Evolutionary conservation across 1,140 invertebrate genomes (phyloP), one percentile per base, ranked within the genome.

Genomic region (Uloborus diversus): DNA sequence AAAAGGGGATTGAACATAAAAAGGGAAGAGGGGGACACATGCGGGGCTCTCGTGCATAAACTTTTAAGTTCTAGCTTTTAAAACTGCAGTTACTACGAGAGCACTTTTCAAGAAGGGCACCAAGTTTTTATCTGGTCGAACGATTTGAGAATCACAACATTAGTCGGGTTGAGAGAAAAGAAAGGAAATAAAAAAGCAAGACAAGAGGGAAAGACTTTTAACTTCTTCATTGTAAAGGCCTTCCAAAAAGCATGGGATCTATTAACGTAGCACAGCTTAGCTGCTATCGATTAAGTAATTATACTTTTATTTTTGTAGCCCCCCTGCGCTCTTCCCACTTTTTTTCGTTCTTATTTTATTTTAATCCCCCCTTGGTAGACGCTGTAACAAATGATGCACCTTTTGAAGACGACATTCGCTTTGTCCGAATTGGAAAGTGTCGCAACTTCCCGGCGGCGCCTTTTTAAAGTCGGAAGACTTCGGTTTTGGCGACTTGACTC

Each of bases 261-360:
- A 42, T 75, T 62, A n/a, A 64, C 59, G 57, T 51, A 75, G 64
- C 57, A 64, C 23, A 75, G 57, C 42, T 75, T 75, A 75, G 71
- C 59, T 75, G 35, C 27, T 75, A 75, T 75, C 71, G 71, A 75
- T 75, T 75, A 75, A 64, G 71, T 75, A 75, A 75, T 75, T 75
- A 75, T 59, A 75, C 71, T 75, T 75, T 75, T 75, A 75, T 75
- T 75, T 75, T 75, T 62, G 20, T 23, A 51, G 49, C 20, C 25
- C 51, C 11, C 1, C n/a, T 61, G 14, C 28, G 11, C 53, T 57
- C 51, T 20, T 1, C 32, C 17, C 30, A 1, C 32, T 62, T 17
- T 33, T 33, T 37, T 59, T 61, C 61, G 17, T 1, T 32, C 42
- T 70, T 20, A 56, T 32, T 17, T 61, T 61, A 47, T 61, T 37